Percentiles rank a stretch among this genome's conserved stretches.
These are phyloP conservation scores for Neotragus pygmaeus DNA, from an alignment of 2,113 vertebrate genomes.

Conservation along the genomic window DNA sequence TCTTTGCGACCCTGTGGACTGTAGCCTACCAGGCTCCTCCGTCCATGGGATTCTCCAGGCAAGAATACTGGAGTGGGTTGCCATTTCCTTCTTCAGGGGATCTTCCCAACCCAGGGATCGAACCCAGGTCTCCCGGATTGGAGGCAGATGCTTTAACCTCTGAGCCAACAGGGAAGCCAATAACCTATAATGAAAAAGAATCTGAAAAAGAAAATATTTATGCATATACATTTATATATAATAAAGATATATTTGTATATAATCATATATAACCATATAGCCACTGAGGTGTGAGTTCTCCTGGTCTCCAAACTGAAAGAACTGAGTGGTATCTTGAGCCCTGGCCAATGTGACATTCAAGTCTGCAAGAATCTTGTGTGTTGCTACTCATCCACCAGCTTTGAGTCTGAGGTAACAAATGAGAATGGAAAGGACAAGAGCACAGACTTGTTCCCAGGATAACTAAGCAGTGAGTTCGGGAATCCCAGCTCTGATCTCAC, in stretches of 20 bases:
- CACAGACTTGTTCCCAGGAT: background rate
- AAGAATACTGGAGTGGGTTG: no score
- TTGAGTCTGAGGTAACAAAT: background rate
- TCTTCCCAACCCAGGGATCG: no score
- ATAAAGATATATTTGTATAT: background rate
- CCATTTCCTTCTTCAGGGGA: no score
- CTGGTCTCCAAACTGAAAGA: background rate
- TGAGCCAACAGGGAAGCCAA: no score
- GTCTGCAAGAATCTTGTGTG: background rate
- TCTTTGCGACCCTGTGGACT: no score
- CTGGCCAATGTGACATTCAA: background rate
- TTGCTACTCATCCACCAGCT: background rate
- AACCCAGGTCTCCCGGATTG: no score
- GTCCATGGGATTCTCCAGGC: no score
- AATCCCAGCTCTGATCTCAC: background rate
- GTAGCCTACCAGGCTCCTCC: no score
- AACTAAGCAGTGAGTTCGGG: background rate
- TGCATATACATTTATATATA: background rate
- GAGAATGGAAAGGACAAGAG: background rate
- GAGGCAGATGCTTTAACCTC: no score
- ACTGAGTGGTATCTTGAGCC: background rate
- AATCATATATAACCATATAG: background rate
- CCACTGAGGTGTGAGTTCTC: background rate
- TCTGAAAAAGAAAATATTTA: background rate
- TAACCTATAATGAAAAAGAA: background rate